Evolutionary conservation across 2,888 invertebrate species (phyloP), one percentile per base, ranked within the genome.

Genomic region (Eupelmus urozonus): DNA sequence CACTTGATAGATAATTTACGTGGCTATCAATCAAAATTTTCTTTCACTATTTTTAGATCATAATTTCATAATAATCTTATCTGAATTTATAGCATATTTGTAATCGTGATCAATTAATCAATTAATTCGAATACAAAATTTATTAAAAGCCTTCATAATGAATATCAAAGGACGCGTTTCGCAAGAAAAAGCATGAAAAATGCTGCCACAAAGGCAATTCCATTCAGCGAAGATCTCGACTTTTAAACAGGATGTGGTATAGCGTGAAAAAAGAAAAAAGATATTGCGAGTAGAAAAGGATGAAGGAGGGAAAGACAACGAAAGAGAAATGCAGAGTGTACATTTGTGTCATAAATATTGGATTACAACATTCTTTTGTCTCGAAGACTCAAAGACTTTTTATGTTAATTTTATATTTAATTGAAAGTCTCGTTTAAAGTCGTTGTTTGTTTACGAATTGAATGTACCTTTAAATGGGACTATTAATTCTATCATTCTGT

Each of bases 331-430:
- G 29, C 29, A 60, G 49, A 71, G 63, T 55, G 7, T 27, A 45
- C 40, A 40, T 42, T 73, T 69, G 62, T 69, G 69, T 69, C 69
- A 67, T 63, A 45, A 72, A 78, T 69, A 73, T 73, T 63, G 25
- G 16, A 78, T 78, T 67, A 73, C 69, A 73, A 69, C 40, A 78
- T 55, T 49, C 45, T 51, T 53, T 40, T 72, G 51, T 59, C 34
- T 51, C 34, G 1, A 0, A 40, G 5, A 49, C n/a, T 23, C 25
- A 34, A 59, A 66, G 45, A 66, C 4, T 59, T 60, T 67, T 20
- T 34, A 55, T 18, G n/a, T 13, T 27, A 25, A 63, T 25, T 53
- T 27, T 1, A 18, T 23, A 55, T 73, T n/a, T 57, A 29, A 73
- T 65, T 25, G 25, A 29, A 13, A 57, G 3, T n/a, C 29, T 9